These are phyloP conservation scores for Myotis davidii DNA, from an alignment of 2,113 vertebrate genomes.

Conservation along the genomic window DNA sequence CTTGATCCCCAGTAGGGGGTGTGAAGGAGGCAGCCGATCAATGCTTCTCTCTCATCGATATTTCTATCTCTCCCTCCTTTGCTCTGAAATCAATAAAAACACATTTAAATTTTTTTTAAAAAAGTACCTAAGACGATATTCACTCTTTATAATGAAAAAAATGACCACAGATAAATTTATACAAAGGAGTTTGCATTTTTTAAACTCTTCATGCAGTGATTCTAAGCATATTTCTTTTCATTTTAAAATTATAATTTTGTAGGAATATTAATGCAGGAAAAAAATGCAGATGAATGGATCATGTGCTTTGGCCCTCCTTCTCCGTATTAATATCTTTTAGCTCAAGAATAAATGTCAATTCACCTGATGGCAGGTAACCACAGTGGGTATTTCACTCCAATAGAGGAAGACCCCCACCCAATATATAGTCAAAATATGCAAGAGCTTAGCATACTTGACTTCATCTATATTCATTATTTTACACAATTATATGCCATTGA, in stretches of 20 bases:
- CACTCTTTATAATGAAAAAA: neutral
- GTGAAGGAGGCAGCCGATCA: too few species aligned
- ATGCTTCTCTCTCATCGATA: too few species aligned
- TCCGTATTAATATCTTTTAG: neutral
- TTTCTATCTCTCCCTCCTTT: too few species aligned
- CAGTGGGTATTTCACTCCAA: neutral
- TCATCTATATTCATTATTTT: slow-evolving; percentile 43
- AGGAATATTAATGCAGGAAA: neutral
- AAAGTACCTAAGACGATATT: too few species aligned
- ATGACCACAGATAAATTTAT: neutral
- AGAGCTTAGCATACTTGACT: neutral
- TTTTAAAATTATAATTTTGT: slow-evolving; percentile 8
- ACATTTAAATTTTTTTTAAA: too few species aligned
- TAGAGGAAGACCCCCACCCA: neutral
- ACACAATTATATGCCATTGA: neutral
- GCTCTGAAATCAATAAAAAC: too few species aligned
- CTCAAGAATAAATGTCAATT: neutral
- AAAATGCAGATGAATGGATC: neutral
- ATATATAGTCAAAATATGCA: neutral
- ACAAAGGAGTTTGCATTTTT: neutral
- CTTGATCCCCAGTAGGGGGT: too few species aligned
- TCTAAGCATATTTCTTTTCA: neutral
- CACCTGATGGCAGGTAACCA: neutral
- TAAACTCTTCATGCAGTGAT: neutral
- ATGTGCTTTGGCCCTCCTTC: neutral